phyloP scores from a whole-genome alignment of 2,113 vertebrate genomes.

The Plecotus auritus region DNA sequence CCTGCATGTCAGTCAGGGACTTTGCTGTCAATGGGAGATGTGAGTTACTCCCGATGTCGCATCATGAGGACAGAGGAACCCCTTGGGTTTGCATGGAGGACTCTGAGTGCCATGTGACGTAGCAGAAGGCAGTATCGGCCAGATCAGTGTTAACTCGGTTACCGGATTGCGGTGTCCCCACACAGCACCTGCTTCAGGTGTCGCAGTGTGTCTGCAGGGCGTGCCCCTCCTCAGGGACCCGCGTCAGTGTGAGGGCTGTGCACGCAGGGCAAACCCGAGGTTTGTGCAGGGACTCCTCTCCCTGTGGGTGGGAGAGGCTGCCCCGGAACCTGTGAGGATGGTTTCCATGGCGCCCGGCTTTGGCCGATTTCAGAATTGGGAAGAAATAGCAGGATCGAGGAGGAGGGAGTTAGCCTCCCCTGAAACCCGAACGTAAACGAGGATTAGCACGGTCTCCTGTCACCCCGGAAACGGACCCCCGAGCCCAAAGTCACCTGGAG shows the following conservation, averaged over 20 bases:
- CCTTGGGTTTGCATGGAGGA: conserved; percentile 47
- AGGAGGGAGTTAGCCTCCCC: not conserved
- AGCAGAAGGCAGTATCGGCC: conserved; percentile 67
- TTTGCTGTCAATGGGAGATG: conserved; percentile 39
- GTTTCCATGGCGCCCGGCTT: not conserved
- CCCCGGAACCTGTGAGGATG: not conserved
- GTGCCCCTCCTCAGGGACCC: not conserved
- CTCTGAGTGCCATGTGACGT: conserved; percentile 71
- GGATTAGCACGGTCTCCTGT: not conserved
- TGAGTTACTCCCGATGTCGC: conserved; percentile 58
- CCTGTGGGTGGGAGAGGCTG: not conserved
- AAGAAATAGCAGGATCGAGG: not conserved
- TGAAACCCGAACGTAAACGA: not conserved
- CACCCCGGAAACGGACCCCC: not conserved
- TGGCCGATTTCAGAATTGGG: not conserved
- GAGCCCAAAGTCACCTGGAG: not conserved
- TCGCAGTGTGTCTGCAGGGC: not conserved
- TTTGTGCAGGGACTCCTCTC: conserved; percentile 60
- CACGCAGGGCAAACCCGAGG: not conserved
- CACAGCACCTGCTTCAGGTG: not conserved
- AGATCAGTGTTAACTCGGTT: conserved; percentile 64
- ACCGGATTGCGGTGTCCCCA: conserved; percentile 29
- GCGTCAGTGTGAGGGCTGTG: conserved; percentile 18
- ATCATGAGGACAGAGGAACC: conserved; percentile 37
- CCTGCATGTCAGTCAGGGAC: conserved; percentile 38